A percentile compares a stretch with the other conserved stretches of the same genome.
Evolutionary conservation across 2,797 vertebrate genomes (phyloP).

Genomic region (Philypnodon macrostomus): DNA sequence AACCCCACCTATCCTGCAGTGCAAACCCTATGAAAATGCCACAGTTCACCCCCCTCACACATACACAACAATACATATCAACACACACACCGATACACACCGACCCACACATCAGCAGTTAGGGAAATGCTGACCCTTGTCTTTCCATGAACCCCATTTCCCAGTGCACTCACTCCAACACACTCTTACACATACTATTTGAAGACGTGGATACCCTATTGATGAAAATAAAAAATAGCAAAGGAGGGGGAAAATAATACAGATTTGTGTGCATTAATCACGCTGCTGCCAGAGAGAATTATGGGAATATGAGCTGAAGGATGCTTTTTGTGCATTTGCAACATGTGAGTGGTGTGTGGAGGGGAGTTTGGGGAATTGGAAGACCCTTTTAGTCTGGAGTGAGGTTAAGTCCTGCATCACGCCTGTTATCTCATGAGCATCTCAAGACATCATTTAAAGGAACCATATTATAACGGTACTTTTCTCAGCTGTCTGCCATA

Average conservation of each 20-base stretch:
- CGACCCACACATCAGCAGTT: slow-evolving; percentile 72
- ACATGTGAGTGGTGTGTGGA: slow-evolving; percentile 66
- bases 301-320: slow-evolving; percentile 83
- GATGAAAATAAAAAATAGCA: slow-evolving; percentile 33
- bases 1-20: slow-evolving; percentile 62
- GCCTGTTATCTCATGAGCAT: slow-evolving; percentile 32
- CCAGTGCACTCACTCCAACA: slow-evolving; percentile 52
- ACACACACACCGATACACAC: no score
- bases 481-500: no score
- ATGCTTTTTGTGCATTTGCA: slow-evolving; percentile 78
- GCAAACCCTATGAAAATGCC: slow-evolving; percentile 64
- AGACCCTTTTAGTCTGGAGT: slow-evolving; percentile 63
- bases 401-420: slow-evolving; percentile 38
- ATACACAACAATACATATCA: no score
- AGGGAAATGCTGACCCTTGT: slow-evolving; percentile 75
- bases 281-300: slow-evolving; percentile 85
- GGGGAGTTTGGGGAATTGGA: slow-evolving; percentile 69
- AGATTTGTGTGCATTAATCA: slow-evolving; percentile 92
- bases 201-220: no score
- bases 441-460: slow-evolving; percentile 16
- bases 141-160: slow-evolving; percentile 68
- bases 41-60: slow-evolving; percentile 35
- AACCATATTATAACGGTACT: no score
- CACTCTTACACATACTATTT: slow-evolving; percentile 35
- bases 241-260: slow-evolving; percentile 72